phyloP scores from a whole-genome alignment of 1,140 invertebrate species.

The Holcopasites calliopsidis region DNA sequence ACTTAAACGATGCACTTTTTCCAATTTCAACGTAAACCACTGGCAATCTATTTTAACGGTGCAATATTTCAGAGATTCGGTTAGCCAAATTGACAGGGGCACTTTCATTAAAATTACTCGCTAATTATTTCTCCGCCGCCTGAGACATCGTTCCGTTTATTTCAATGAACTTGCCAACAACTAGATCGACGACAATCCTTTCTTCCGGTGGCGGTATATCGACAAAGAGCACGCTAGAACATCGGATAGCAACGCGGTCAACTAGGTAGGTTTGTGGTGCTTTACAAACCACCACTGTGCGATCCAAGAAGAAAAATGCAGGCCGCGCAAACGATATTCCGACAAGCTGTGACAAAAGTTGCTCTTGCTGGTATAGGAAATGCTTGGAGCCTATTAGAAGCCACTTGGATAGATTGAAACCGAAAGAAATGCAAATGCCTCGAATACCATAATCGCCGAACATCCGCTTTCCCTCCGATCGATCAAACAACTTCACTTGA shows the following conservation, averaged over 20 bases:
- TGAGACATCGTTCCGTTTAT: neutral
- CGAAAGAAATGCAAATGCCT: neutral
- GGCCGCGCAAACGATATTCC: neutral
- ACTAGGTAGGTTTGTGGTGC: neutral
- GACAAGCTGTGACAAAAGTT: too few species aligned
- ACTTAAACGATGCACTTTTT: neutral
- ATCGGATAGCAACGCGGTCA: slow-evolving; percentile 15
- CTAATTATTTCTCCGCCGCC: neutral
- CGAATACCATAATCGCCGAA: neutral
- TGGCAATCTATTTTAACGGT: neutral
- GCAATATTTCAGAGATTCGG: neutral
- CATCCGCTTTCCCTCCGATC: slow-evolving; percentile 4
- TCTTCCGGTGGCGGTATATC: neutral
- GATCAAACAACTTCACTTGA: neutral
- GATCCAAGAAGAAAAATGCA: slow-evolving; percentile 11
- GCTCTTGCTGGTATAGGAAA: too few species aligned
- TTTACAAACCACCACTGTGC: too few species aligned
- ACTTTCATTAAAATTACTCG: neutral
- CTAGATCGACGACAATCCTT: neutral
- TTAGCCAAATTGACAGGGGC: too few species aligned
- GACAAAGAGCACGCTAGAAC: neutral
- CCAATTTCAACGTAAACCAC: neutral
- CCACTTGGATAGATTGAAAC: neutral
- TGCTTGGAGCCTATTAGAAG: too few species aligned
- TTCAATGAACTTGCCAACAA: neutral